These are phyloP conservation scores for Ceratotherium simum DNA, from an alignment of 2,113 vertebrate species.

Conservation along the genomic window DNA sequence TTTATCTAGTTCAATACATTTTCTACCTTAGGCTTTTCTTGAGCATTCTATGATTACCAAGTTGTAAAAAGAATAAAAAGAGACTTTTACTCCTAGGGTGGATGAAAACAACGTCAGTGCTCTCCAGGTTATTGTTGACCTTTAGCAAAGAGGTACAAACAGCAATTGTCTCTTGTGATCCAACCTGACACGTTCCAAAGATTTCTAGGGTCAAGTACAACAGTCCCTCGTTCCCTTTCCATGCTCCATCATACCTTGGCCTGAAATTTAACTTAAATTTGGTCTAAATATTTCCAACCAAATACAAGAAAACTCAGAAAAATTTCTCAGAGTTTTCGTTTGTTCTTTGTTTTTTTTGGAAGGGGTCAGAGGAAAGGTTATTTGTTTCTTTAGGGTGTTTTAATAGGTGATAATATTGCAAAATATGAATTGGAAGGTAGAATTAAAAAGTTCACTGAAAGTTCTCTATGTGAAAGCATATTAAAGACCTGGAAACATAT, in stretches of 20 bases:
- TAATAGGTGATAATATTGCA: not conserved
- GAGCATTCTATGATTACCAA: conserved; percentile 60
- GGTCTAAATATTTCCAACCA: not conserved
- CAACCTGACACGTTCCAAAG: not conserved
- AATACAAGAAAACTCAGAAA: not conserved
- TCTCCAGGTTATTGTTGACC: not conserved
- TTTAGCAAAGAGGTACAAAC: not conserved
- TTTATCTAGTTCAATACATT: conserved; percentile 64
- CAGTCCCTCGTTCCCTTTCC: not conserved
- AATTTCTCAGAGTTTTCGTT: not conserved
- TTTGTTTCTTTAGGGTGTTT: not conserved
- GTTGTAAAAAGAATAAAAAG: conserved; percentile 61
- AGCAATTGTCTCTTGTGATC: not conserved
- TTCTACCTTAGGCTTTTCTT: conserved; percentile 72
- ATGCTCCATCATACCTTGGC: not conserved
- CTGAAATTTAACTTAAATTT: not conserved
- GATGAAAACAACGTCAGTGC: conserved; percentile 56
- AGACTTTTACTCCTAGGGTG: conserved; percentile 1
- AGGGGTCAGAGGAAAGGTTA: accelerated
- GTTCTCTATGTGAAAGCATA: not conserved
- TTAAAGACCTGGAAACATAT: not conserved
- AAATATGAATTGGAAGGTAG: not conserved
- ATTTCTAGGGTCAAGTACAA: not conserved
- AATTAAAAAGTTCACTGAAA: not conserved
- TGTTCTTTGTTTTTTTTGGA: not conserved